These are phyloP conservation scores for Channa striata DNA, from an alignment of 2,797 vertebrate genomes.

Conservation along the genomic window DNA sequence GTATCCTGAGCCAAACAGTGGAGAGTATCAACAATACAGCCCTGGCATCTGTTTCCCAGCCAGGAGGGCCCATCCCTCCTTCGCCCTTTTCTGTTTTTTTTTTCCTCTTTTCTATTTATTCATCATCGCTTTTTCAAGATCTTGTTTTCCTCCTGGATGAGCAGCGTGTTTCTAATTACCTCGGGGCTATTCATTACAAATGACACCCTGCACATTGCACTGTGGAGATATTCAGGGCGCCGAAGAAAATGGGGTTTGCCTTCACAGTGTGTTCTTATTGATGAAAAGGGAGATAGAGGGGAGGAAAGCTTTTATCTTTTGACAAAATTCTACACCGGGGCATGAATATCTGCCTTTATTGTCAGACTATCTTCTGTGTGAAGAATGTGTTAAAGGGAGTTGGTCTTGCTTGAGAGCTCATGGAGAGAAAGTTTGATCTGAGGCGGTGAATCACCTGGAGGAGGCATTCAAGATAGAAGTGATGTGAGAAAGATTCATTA, in stretches of 20 bases:
- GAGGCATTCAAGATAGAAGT: constrained; percentile 41
- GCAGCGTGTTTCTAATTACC: constrained; percentile 82
- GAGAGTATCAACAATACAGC: constrained; percentile 66
- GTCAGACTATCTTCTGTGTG: constrained; percentile 66
- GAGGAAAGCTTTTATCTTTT: constrained; percentile 76
- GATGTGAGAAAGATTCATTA: constrained; percentile 61
- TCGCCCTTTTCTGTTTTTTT: constrained; percentile 30
- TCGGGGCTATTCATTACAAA: constrained; percentile 82
- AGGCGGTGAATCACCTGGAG: constrained; percentile 63
- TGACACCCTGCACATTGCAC: constrained; percentile 74
- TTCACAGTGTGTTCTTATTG: constrained; percentile 76
- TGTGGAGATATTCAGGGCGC: constrained; percentile 59
- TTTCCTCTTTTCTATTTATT: constrained; percentile 61
- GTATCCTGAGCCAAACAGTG: constrained; percentile 70
- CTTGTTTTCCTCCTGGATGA: constrained; percentile 76
- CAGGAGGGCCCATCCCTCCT: constrained; percentile 54
- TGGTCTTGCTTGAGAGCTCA: constrained; percentile 66
- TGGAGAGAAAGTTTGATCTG: constrained; percentile 64
- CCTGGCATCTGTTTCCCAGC: constrained; percentile 76
- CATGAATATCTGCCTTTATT: constrained; percentile 76
- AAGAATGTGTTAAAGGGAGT: constrained; percentile 69
- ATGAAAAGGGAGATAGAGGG: constrained; percentile 74
- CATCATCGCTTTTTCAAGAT: constrained; percentile 77
- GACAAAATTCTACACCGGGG: constrained; percentile 67
- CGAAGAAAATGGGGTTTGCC: constrained; percentile 75